These are phyloP conservation scores for Monomorium pharaonis DNA, from an alignment of 1,140 invertebrate genomes.

Conservation along the genomic window DNA sequence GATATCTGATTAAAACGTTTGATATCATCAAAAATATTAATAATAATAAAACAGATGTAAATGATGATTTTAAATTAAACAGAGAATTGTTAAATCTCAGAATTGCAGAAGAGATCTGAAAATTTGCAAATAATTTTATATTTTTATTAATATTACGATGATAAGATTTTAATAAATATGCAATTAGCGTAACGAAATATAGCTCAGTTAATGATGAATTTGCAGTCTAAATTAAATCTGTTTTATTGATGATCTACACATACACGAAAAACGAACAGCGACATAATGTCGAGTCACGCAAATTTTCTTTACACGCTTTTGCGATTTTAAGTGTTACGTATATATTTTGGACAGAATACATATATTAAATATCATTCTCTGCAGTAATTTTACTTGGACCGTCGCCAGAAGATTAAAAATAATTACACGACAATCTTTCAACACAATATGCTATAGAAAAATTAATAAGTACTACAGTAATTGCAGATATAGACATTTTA, in stretches of 20 bases:
- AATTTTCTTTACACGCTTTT: conserved; percentile 20
- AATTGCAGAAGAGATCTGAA: not conserved
- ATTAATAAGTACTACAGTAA: conserved; percentile 40
- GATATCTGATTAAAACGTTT: not conserved
- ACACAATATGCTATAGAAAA: not conserved
- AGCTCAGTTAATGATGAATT: not conserved
- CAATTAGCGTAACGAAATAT: not conserved
- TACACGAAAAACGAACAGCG: conserved; percentile 7
- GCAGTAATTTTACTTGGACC: conserved; percentile 35
- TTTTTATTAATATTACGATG: not conserved
- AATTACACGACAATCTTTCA: conserved; percentile 3
- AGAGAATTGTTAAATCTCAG: not conserved
- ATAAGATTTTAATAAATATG: not conserved
- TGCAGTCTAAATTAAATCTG: not conserved
- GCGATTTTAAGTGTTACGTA: conserved; percentile 26
- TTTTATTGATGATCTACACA: conserved; percentile 51
- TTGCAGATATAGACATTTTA: not conserved
- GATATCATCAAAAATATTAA: not conserved
- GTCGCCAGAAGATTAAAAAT: conserved; percentile 43
- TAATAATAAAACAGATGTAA: not conserved
- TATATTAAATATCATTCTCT: not conserved
- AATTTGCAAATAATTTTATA: not conserved
- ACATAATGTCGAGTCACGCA: not conserved
- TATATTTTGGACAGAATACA: conserved; percentile 27
- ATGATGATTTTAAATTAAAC: not conserved